Evolutionary conservation across 2,797 vertebrate species (phyloP), one percentile per base, ranked within the genome.

Genomic region (Chelonia mydas): DNA sequence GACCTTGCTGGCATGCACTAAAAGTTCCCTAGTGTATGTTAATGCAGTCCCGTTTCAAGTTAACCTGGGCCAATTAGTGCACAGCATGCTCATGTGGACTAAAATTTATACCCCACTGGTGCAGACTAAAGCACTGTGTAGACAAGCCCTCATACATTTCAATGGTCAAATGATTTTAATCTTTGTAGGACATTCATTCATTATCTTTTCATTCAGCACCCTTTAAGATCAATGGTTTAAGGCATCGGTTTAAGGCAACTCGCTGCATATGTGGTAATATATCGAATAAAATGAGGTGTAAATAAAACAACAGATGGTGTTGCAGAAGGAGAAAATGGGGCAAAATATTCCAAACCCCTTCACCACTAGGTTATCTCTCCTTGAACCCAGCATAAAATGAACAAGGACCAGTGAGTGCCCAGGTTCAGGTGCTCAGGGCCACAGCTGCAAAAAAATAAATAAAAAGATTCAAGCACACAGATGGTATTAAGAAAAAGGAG

Each of bases 101-200:
- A 10, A 37, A 37, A 37, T 68, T 11, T 68, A 68, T 37, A 68
- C 19, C 19, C 7, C 19, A 21, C n/a, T 68, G 7, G 33, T 68
- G 61, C 33, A 37, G 61, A 10, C 33, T 19, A 68, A 68, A 68
- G 61, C 61, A 68, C 31, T 37, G 17, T 21, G 9, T 68, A 37
- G 17, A 17, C 65, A 68, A 23, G 17, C 8, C 19, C 19, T 68
- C 65, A 37, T 10, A 93, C 94, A 85, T 96, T 94, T 45, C 83
- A 78, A 54, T 86, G 86, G 90, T 91, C 86, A 80, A 86, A 97
- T 93, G 61, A 92, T 94, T 93, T 87, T 81, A 50, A 83, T 88
- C 86, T 54, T 78, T 9, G 16, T 78, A 86, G 87, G 95, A 86
- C 55, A n/a, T 15, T 80, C 88, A 87, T 84, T 81, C 83, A 94